Conservation (phyloP, 2,888 invertebrate genomes). For the Thecophora atra region DNA sequence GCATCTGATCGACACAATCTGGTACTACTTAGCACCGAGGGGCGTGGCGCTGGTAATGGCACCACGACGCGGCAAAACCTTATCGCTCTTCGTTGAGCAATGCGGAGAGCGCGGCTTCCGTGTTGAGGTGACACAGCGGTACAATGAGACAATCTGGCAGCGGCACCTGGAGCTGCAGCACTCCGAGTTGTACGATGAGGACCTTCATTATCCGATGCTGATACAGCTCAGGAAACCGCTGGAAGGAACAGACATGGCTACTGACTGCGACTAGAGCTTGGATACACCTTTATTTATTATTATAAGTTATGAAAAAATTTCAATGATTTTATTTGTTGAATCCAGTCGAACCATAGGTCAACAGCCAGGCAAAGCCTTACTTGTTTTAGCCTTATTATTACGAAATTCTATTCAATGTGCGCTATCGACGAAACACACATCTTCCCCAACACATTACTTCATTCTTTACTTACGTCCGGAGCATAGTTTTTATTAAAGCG, state of each 20-base stretch:
- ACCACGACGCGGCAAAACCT: slow-evolving; percentile 77
- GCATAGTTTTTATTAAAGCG: too few species aligned
- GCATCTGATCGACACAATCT: slow-evolving; percentile 75
- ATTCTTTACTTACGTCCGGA: too few species aligned
- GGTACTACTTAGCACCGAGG: slow-evolving; percentile 70
- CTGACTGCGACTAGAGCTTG: neutral
- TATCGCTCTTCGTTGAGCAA: slow-evolving; percentile 74
- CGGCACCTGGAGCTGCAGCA: slow-evolving; percentile 71
- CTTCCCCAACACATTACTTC: too few species aligned
- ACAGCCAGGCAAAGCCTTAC: neutral
- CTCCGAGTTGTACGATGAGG: slow-evolving; percentile 72
- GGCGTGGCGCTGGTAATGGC: slow-evolving; percentile 81
- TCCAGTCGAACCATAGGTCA: slow-evolving; percentile 32
- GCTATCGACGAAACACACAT: neutral
- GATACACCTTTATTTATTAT: neutral
- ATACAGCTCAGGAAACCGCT: slow-evolving; percentile 68
- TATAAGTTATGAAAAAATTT: slow-evolving; percentile 25
- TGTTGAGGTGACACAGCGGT: slow-evolving; percentile 70
- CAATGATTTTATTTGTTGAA: slow-evolving; percentile 42
- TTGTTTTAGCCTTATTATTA: neutral
- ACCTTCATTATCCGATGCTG: slow-evolving; percentile 77
- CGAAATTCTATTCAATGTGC: neutral
- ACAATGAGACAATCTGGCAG: slow-evolving; percentile 75
- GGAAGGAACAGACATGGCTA: neutral
- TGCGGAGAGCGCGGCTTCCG: slow-evolving; percentile 71